Conservation (phyloP, 2,797 vertebrate species). For the Galagoides demidoff region DNA sequence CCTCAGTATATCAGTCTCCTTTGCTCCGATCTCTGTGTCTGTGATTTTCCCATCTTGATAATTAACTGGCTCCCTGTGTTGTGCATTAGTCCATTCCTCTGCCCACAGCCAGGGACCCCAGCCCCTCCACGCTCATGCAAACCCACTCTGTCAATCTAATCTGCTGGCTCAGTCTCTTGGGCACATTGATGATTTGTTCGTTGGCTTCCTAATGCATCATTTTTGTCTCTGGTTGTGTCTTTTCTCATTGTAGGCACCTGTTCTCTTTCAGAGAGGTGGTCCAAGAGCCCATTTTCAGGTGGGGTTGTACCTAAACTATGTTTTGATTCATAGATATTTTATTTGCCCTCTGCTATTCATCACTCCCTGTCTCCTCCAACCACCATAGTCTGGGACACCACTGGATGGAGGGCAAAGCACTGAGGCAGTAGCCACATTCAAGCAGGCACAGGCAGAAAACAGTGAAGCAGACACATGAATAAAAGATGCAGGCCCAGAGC, state of each 20-base stretch:
- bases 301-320: constrained; percentile 33
- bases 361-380: too few species aligned
- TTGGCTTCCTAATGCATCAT: not conserved
- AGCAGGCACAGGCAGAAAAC: not conserved
- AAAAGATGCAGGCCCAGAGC: not conserved
- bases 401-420: not conserved
- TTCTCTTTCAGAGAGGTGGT: not conserved
- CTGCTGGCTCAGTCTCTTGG: not conserved
- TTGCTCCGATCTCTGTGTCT: not conserved
- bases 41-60: not conserved
- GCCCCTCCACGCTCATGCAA: too few species aligned
- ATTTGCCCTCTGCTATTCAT: not conserved
- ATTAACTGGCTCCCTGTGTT: not conserved
- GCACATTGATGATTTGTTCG: accelerated
- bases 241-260: not conserved
- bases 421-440: not conserved
- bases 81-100: not conserved
- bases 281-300: not conserved
- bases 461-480: not conserved
- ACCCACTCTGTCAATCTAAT: not conserved
- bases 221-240: not conserved
- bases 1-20: not conserved
- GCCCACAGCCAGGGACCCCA: not conserved
- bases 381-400: not conserved
- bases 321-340: constrained; percentile 52